Evolutionary conservation across 2,888 invertebrate species (phyloP).

Genomic region (Alloplasta piceator): DNA sequence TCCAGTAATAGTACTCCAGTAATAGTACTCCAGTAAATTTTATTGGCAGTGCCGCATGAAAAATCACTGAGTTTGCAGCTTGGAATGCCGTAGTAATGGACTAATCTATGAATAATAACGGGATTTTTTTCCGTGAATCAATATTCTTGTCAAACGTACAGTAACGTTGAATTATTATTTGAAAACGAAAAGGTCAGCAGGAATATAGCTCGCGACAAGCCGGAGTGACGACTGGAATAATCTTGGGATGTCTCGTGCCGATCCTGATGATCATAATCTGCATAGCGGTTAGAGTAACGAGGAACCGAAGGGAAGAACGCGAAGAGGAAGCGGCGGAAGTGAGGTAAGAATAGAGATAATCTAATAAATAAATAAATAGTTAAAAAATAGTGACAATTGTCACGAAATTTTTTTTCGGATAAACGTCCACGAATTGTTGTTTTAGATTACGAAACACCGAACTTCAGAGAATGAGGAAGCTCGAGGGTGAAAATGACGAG

Average conservation of each 20-base stretch:
- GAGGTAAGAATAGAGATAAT: slow-evolving; percentile 71
- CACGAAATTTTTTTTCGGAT: slow-evolving; percentile 1
- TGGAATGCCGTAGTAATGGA: no score
- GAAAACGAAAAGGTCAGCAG: slow-evolving; percentile 87
- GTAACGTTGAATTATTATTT: no score
- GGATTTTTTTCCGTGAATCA: neutral
- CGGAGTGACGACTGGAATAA: slow-evolving; percentile 91
- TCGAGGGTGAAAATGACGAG: slow-evolving; percentile 78
- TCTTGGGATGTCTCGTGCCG: slow-evolving; percentile 91
- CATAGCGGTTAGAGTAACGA: slow-evolving; percentile 87
- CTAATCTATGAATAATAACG: no score
- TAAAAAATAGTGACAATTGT: no score
- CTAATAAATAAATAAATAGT: no score
- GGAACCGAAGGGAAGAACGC: slow-evolving; percentile 84
- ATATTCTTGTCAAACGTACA: neutral
- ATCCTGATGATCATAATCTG: slow-evolving; percentile 89
- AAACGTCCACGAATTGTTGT: neutral
- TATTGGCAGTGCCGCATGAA: no score
- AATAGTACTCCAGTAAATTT: no score
- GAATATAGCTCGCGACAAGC: slow-evolving; percentile 91
- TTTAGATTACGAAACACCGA: slow-evolving; percentile 73
- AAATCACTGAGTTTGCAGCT: no score
- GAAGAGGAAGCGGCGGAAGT: slow-evolving; percentile 83
- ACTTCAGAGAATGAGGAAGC: slow-evolving; percentile 75
- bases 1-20: no score